phyloP scores from a whole-genome alignment of 2,888 invertebrate species.

The Parochlus steinenii region DNA sequence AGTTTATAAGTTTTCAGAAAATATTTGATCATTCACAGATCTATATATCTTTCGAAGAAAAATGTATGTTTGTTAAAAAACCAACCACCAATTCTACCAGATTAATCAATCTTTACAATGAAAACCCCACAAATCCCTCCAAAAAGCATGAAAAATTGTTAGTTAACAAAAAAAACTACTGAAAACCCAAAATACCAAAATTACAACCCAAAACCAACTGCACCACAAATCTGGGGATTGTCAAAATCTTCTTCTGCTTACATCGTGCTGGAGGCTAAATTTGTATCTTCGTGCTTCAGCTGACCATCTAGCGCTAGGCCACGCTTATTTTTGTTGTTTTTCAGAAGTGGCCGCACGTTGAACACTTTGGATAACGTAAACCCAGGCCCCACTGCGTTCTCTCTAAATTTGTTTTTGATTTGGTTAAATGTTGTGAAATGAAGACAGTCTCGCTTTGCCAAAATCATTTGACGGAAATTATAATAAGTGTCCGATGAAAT shows the following conservation, averaged over 20 bases:
- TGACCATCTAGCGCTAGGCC: slow-evolving; percentile 73
- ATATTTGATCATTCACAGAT: too few relatives aligned
- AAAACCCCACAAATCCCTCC: too few relatives aligned
- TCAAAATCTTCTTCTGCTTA: slow-evolving; percentile 32
- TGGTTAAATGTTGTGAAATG: not conserved
- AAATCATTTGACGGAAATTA: not conserved
- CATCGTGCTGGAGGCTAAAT: slow-evolving; percentile 74
- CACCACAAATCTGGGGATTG: slow-evolving; percentile 3
- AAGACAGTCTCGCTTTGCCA: too few relatives aligned
- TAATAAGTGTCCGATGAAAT: not conserved
- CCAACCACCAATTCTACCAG: too few relatives aligned
- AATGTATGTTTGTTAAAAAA: too few relatives aligned
- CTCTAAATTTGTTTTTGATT: slow-evolving; percentile 31
- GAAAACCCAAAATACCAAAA: too few relatives aligned
- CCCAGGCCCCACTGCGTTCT: slow-evolving; percentile 65
- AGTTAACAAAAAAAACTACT: too few relatives aligned
- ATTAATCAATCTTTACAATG: too few relatives aligned
- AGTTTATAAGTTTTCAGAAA: too few relatives aligned
- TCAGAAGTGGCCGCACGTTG: slow-evolving; percentile 56
- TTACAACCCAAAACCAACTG: too few relatives aligned
- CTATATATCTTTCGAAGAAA: too few relatives aligned
- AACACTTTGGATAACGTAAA: slow-evolving; percentile 75
- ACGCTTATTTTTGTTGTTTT: slow-evolving; percentile 70
- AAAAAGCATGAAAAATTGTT: too few relatives aligned
- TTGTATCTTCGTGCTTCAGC: slow-evolving; percentile 76